Evolutionary conservation across 2,797 vertebrate genomes (phyloP).

Genomic region (Sphenopsis melanotis): DNA sequence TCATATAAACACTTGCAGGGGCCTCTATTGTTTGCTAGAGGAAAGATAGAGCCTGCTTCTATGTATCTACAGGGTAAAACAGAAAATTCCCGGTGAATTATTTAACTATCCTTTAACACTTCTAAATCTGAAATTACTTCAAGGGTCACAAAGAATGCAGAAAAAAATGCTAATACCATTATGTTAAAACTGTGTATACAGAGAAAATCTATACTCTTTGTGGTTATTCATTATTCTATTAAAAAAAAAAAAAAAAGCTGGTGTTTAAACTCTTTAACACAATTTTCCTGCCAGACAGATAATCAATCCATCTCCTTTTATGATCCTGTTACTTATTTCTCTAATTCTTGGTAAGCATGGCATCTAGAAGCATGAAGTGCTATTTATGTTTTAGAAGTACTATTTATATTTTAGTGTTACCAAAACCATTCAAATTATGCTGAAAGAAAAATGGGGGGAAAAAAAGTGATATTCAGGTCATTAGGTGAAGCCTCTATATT

Average conservation of each 20-base stretch:
- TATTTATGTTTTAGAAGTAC: neutral
- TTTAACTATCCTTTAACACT: neutral
- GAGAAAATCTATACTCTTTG: neutral
- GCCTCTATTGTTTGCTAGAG: neutral
- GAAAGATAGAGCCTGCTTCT: neutral
- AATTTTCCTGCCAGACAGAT: neutral
- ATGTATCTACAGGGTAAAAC: neutral
- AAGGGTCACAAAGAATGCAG: neutral
- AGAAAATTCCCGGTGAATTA: neutral
- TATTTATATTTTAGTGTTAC: neutral
- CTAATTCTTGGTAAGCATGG: neutral
- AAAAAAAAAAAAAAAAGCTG: neutral
- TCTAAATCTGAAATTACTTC: neutral
- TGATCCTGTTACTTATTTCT: neutral
- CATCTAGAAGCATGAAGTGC: neutral
- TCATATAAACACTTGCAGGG: neutral
- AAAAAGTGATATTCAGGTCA: neutral
- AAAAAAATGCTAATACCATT: neutral
- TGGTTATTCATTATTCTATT: neutral
- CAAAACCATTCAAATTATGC: neutral
- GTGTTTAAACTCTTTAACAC: neutral
- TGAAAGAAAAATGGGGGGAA: neutral
- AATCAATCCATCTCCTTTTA: neutral
- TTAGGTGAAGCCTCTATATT: neutral
- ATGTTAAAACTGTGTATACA: neutral